Evolutionary conservation across 2,888 invertebrate genomes (phyloP).

Genomic region (Zaprionus lineosus): DNA sequence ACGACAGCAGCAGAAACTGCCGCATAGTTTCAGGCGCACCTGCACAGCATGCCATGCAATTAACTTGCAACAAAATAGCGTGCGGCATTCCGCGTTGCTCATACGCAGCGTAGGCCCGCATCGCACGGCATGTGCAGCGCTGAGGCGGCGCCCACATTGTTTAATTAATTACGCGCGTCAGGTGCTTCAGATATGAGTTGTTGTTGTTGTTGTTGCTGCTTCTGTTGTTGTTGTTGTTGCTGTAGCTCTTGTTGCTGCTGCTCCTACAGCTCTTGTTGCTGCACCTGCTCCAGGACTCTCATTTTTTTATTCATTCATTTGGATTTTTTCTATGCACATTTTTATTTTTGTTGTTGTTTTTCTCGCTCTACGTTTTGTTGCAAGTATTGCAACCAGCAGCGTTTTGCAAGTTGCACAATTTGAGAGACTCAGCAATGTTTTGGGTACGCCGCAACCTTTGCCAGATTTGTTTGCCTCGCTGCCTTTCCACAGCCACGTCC

Average conservation of each 20-base stretch:
- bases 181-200: conserved; percentile 25
- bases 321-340: no score
- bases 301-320: no score
- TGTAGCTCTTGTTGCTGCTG: neutral
- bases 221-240: neutral
- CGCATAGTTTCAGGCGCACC: conserved; percentile 18
- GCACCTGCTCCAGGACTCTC: no score
- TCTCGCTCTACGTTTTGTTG: neutral
- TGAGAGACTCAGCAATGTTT: neutral
- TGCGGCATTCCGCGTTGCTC: conserved; percentile 18
- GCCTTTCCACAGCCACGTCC: conserved; percentile 1
- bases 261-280: conserved; percentile 17
- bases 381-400: no score
- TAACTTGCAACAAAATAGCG: conserved; percentile 30
- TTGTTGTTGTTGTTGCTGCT: neutral
- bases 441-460: neutral
- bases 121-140: neutral
- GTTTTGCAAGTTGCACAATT: conserved; percentile 11
- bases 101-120: conserved; percentile 35
- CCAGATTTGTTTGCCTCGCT: conserved; percentile 6
- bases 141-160: conserved; percentile 36
- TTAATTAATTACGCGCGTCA: conserved; percentile 62
- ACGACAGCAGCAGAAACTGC: conserved; percentile 10
- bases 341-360: no score
- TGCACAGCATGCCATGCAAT: conserved; percentile 27